Conservation (phyloP, 2,888 invertebrate genomes). For the Odontomyia ornata region DNA sequence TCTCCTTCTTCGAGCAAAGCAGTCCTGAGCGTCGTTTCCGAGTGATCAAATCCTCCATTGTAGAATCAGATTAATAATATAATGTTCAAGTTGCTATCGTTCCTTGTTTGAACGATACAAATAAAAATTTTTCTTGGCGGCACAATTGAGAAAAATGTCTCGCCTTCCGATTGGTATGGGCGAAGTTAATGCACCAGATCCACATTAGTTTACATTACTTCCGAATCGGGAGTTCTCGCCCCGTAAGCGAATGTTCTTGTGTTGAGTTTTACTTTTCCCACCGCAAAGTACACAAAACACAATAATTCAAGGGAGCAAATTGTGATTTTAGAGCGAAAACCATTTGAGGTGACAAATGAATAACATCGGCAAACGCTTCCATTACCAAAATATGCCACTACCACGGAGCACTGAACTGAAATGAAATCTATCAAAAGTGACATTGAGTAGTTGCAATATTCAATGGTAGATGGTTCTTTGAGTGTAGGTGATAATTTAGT, state of each 20-base stretch:
- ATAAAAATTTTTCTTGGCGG: background rate
- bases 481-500: too few relatives aligned
- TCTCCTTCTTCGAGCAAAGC: constrained; percentile 22
- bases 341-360: constrained; percentile 28
- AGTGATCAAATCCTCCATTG: background rate
- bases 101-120: background rate
- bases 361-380: constrained; percentile 30
- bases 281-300: constrained; percentile 22
- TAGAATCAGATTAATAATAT: background rate
- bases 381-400: constrained; percentile 39
- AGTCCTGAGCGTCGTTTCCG: constrained; percentile 2
- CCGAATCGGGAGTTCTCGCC: background rate
- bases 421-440: constrained; percentile 7
- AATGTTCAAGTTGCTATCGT: background rate
- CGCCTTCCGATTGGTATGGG: background rate
- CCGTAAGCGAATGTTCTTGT: background rate
- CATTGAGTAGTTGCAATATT: background rate
- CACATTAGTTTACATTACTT: background rate
- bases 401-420: constrained; percentile 24
- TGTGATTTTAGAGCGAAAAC: background rate
- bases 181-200: too few relatives aligned
- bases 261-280: background rate
- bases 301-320: background rate
- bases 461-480: too few relatives aligned
- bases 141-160: background rate